These are phyloP conservation scores for Aspiorhynchus laticeps DNA, from an alignment of 2,113 vertebrate species.

Conservation along the genomic window DNA sequence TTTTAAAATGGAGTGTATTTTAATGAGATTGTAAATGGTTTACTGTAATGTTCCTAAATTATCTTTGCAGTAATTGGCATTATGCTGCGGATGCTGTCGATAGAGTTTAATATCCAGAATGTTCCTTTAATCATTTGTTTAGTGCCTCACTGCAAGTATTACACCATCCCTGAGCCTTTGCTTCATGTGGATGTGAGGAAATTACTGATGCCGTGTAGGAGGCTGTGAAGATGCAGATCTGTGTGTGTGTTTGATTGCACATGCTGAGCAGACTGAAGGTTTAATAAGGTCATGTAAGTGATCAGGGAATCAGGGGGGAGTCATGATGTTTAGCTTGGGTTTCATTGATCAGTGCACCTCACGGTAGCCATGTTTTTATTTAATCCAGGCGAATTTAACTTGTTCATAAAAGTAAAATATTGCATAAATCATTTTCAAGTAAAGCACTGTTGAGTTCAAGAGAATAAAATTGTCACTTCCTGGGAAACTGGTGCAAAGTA, in stretches of 20 bases:
- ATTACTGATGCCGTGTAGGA: constrained; percentile 6
- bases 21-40: not conserved
- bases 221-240: not conserved
- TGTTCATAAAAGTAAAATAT: too few species aligned
- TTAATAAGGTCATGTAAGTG: constrained; percentile 32
- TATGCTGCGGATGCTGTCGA: not conserved
- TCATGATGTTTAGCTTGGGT: not conserved
- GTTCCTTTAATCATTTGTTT: constrained; percentile 9
- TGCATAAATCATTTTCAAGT: too few species aligned
- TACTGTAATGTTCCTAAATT: not conserved
- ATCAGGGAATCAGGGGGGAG: not conserved
- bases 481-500: too few species aligned
- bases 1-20: not conserved
- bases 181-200: constrained; percentile 10
- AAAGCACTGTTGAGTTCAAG: too few species aligned
- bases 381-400: too few species aligned
- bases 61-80: not conserved
- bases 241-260: constrained; percentile 5
- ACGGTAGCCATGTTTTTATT: not conserved
- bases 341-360: constrained; percentile 7
- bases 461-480: too few species aligned
- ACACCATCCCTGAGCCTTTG: not conserved
- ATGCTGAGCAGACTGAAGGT: constrained; percentile 2
- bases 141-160: not conserved
- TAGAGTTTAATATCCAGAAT: not conserved